These are phyloP conservation scores for Stictonetta naevosa DNA, from an alignment of 2,113 vertebrate genomes.

Conservation along the genomic window DNA sequence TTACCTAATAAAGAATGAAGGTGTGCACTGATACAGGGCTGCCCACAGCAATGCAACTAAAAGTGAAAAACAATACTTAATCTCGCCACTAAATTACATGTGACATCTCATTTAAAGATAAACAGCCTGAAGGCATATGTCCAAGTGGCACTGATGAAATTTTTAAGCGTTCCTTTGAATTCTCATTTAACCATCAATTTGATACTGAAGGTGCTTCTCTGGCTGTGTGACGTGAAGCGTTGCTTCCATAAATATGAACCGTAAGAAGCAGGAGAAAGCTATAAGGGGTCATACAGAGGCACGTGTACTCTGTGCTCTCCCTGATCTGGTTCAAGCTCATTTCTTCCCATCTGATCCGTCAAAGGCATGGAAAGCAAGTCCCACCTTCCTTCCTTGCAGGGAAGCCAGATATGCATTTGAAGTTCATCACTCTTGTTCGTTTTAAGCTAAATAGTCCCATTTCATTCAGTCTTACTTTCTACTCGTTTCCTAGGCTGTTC, in stretches of 20 bases:
- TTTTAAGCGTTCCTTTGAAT: constrained; percentile 49
- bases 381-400: background rate
- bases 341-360: background rate
- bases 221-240: background rate
- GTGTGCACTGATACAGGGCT: constrained; percentile 26
- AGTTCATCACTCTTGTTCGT: background rate
- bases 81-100: constrained; percentile 52
- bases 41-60: constrained; percentile 17
- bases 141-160: constrained; percentile 53
- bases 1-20: constrained; percentile 56
- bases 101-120: constrained; percentile 67
- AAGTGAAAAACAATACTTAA: constrained; percentile 56
- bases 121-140: constrained; percentile 48
- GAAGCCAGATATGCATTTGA: background rate
- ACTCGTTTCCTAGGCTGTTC: background rate
- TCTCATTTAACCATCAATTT: constrained; percentile 23
- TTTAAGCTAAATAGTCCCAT: background rate
- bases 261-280: background rate
- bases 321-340: background rate
- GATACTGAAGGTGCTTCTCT: background rate
- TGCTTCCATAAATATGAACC: background rate
- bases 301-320: background rate
- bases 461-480: background rate
- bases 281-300: fast-evolving
- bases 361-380: background rate